Evolutionary conservation across 2,888 invertebrate genomes (phyloP).

Genomic region (Pseudanteris insignis): DNA sequence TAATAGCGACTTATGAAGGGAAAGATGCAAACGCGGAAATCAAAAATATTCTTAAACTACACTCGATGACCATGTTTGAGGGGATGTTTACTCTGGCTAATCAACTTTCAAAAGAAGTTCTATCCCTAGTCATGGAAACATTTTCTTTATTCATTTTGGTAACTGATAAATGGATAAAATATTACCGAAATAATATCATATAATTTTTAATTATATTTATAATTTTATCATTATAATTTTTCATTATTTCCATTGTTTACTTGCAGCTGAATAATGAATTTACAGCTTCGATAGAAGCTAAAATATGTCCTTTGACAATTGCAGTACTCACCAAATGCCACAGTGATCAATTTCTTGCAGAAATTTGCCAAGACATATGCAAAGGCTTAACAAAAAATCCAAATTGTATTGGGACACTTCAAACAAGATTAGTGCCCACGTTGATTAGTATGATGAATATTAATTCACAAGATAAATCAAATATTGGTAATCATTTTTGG

Average conservation of each 20-base stretch:
- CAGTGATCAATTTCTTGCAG: constrained; percentile 73
- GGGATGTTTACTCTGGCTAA: constrained; percentile 58
- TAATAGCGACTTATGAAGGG: too few relatives aligned
- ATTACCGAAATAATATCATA: too few relatives aligned
- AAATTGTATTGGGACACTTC: constrained; percentile 70
- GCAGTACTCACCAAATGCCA: constrained; percentile 76
- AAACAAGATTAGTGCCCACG: constrained; percentile 75
- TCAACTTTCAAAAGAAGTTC: constrained; percentile 58
- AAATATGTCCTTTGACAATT: constrained; percentile 74
- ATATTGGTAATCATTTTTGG: constrained; percentile 53
- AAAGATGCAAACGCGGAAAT: constrained; percentile 47
- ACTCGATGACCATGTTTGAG: constrained; percentile 60
- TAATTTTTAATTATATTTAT: constrained; percentile 9
- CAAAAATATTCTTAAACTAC: constrained; percentile 54
- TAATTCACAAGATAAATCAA: constrained; percentile 53
- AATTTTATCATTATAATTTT: constrained; percentile 34
- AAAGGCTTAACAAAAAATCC: constrained; percentile 72
- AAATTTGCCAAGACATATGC: constrained; percentile 73
- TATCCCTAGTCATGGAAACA: constrained; percentile 60
- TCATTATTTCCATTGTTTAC: too few relatives aligned
- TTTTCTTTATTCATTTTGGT: constrained; percentile 58
- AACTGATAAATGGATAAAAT: constrained; percentile 28
- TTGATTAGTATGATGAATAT: constrained; percentile 70
- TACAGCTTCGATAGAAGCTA: constrained; percentile 72
- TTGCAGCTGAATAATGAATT: constrained; percentile 72